Conservation (phyloP, 1,140 invertebrate species). For the Macrocentrus cingulum region DNA sequence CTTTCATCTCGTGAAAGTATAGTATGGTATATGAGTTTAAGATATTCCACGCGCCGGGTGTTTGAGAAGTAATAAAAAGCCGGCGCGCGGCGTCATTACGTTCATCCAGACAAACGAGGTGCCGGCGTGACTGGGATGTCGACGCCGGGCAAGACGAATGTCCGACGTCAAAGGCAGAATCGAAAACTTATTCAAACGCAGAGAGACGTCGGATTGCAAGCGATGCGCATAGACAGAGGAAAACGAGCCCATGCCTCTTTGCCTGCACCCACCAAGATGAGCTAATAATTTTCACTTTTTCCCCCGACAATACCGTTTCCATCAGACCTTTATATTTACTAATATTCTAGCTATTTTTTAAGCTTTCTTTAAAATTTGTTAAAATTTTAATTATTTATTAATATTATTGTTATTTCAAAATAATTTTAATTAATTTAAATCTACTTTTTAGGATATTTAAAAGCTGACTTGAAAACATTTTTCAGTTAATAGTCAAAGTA, state of each 20-base stretch:
- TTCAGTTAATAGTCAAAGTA: no score
- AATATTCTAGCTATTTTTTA: no score
- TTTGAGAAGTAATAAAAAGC: slow-evolving; percentile 38
- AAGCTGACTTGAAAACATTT: no score
- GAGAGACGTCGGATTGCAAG: slow-evolving; percentile 16
- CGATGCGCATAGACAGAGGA: slow-evolving; percentile 1
- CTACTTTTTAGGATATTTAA: no score
- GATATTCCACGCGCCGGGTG: slow-evolving; percentile 37
- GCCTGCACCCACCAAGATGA: slow-evolving; percentile 6
- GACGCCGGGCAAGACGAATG: slow-evolving; percentile 35
- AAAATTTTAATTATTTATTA: no score
- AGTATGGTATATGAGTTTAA: slow-evolving; percentile 32
- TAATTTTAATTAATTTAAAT: no score
- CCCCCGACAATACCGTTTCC: no score
- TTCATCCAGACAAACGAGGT: slow-evolving; percentile 37
- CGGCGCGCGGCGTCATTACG: slow-evolving; percentile 34
- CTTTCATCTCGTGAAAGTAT: slow-evolving; percentile 23
- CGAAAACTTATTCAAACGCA: slow-evolving; percentile 37
- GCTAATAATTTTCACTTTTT: slow-evolving; percentile 14
- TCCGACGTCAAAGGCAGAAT: slow-evolving; percentile 37
- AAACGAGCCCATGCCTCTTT: neutral
- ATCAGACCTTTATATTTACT: no score
- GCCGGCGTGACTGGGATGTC: slow-evolving; percentile 36
- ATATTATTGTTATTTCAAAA: no score
- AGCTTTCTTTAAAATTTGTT: no score